Percentiles rank a stretch among this genome's conserved stretches.
phyloP scores from a whole-genome alignment of 2,113 vertebrate genomes.

The Urocynchramus pylzowi region DNA sequence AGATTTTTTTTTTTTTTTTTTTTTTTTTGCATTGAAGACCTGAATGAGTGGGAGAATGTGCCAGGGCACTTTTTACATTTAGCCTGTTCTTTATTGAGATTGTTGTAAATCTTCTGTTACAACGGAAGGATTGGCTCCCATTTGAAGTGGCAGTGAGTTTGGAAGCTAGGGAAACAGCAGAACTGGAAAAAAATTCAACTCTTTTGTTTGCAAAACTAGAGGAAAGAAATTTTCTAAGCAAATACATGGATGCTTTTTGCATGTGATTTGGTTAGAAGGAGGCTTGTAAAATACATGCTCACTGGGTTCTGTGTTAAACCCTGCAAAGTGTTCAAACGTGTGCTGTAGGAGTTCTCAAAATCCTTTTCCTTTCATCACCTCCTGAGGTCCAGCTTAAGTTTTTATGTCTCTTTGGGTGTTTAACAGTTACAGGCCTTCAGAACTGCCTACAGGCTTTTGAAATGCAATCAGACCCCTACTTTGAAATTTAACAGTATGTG shows the following conservation, averaged over 20 bases:
- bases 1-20: neutral
- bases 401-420: neutral
- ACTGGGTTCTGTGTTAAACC: neutral
- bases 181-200: neutral
- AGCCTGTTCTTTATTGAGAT: neutral
- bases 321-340: neutral
- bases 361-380: neutral
- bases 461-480: neutral
- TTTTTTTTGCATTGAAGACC: neutral
- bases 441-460: neutral
- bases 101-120: neutral
- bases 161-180: neutral
- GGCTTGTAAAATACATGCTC: neutral
- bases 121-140: neutral
- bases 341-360: neutral
- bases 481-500: neutral
- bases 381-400: neutral
- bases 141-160: neutral
- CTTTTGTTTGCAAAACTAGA: neutral
- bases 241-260: neutral
- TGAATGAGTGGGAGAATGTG: neutral
- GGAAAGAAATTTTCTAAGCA: neutral
- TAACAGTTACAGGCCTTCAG: neutral
- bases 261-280: neutral
- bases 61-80: neutral